These are phyloP conservation scores for Prunella himalayana DNA, from an alignment of 2,113 vertebrate species.

Conservation along the genomic window DNA sequence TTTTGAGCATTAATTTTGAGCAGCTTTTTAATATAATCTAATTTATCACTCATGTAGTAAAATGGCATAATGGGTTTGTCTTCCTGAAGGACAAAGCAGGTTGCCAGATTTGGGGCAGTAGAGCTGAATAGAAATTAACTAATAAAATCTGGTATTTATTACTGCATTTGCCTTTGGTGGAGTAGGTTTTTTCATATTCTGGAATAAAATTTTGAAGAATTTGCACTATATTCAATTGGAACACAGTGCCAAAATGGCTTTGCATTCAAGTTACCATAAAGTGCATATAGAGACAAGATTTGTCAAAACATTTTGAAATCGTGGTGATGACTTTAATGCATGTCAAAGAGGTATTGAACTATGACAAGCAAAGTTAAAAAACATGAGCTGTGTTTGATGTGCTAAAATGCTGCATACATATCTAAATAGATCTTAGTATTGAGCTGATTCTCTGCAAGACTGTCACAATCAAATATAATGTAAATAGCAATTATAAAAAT, in stretches of 20 bases:
- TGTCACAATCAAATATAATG: not conserved
- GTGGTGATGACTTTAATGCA: not conserved
- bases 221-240: not conserved
- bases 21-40: not conserved
- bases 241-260: not conserved
- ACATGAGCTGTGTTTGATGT: not conserved
- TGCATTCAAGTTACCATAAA: not conserved
- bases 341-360: not conserved
- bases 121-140: not conserved
- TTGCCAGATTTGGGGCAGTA: not conserved
- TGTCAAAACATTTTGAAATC: slow-evolving; percentile 19
- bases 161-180: not conserved
- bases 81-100: not conserved
- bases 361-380: not conserved
- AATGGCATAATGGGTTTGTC: not conserved
- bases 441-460: not conserved
- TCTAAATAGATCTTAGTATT: not conserved
- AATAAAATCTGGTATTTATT: not conserved
- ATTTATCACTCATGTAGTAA: not conserved
- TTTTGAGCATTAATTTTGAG: not conserved
- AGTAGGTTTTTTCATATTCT: not conserved
- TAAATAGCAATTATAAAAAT: not conserved
- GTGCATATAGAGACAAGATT: not conserved
- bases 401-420: not conserved
- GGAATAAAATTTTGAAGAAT: not conserved